Percentiles rank a stretch among this genome's conserved stretches.
Conservation (phyloP, 2,888 invertebrate genomes). For the Tachina lurida region DNA sequence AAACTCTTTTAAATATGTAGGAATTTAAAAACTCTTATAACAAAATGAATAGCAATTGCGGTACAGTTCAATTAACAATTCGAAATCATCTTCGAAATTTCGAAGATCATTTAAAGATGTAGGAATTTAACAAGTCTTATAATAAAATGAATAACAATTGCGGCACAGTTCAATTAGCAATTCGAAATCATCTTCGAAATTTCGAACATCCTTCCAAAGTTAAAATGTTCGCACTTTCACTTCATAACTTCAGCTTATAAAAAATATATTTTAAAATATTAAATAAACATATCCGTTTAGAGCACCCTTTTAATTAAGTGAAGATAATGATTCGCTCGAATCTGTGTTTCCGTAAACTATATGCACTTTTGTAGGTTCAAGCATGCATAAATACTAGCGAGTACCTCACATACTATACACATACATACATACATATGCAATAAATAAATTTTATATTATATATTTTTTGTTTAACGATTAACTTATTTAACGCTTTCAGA, state of each 20-base stretch:
- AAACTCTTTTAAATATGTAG: not conserved
- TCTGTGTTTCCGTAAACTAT: not conserved
- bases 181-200: not conserved
- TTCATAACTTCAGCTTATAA: too few species aligned
- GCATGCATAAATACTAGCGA: not conserved
- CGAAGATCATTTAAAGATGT: not conserved
- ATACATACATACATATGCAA: not conserved
- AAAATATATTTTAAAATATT: not conserved
- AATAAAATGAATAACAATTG: not conserved
- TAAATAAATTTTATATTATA: conserved; percentile 6
- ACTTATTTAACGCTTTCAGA: conserved; percentile 10
- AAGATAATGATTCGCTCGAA: conserved; percentile 19
- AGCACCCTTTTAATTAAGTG: conserved; percentile 17
- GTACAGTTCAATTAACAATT: not conserved
- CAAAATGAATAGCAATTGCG: not conserved
- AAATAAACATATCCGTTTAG: not conserved
- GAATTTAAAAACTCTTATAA: too few species aligned
- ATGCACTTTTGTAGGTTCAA: too few species aligned
- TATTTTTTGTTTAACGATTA: conserved; percentile 10
- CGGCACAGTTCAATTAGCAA: not conserved
- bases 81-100: not conserved
- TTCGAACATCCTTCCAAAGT: not conserved
- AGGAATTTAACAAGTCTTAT: too few species aligned
- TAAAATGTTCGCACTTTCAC: not conserved
- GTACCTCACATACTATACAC: not conserved